Conservation (phyloP, 2,113 vertebrate species). For the Fregetta grallaria region DNA sequence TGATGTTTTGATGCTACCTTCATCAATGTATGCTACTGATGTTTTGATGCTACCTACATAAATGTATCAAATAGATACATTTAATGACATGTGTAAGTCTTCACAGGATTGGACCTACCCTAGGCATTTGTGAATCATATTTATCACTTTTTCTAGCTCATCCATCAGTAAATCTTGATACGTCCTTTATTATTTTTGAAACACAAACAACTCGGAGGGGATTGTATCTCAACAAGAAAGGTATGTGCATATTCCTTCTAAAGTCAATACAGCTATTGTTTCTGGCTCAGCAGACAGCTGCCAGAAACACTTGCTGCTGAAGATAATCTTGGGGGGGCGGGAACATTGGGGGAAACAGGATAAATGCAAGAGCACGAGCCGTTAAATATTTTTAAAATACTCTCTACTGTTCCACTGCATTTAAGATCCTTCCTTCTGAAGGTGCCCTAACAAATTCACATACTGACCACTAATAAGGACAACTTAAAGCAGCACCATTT, state of each 20-base stretch:
- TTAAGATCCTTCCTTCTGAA: neutral
- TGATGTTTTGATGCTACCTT: neutral
- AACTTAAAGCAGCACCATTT: neutral
- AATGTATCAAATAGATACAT: no score
- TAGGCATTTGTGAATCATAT: neutral
- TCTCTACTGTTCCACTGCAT: neutral
- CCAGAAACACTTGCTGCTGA: neutral
- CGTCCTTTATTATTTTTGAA: neutral
- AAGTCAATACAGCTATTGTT: neutral
- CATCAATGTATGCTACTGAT: no score
- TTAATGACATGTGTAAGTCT: neutral
- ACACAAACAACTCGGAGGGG: neutral
- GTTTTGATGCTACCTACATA: neutral
- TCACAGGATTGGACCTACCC: neutral
- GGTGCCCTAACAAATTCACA: neutral
- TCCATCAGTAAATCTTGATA: neutral
- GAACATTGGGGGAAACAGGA: neutral
- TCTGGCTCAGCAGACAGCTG: neutral
- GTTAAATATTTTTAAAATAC: neutral
- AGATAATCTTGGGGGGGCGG: neutral
- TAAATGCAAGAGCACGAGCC: neutral
- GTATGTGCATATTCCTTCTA: neutral
- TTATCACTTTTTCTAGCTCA: neutral
- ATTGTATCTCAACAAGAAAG: neutral
- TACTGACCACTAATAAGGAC: neutral